These are phyloP conservation scores for Stramonita haemastoma DNA, from an alignment of 2,888 invertebrate species.

Conservation along the genomic window DNA sequence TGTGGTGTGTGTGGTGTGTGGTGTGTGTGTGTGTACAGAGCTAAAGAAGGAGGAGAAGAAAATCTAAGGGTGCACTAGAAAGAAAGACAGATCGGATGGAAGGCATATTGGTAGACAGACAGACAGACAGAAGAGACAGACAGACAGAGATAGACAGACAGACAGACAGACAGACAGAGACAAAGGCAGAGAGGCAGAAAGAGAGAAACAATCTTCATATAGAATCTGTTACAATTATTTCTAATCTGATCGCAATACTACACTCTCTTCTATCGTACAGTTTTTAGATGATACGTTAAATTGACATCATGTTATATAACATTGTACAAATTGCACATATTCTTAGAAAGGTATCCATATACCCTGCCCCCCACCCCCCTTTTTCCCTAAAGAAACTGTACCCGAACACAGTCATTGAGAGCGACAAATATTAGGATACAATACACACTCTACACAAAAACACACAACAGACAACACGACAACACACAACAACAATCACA, in stretches of 20 bases:
- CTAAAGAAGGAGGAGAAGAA: background rate
- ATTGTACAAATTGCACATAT: background rate
- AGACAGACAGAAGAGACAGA: background rate
- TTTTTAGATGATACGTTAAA: no score
- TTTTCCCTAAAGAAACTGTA: no score
- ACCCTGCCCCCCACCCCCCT: no score
- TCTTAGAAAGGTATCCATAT: background rate
- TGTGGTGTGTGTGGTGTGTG: no score
- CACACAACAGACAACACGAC: no score
- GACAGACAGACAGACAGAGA: constrained; percentile 14
- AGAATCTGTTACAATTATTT: no score
- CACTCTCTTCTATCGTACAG: no score
- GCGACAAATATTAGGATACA: background rate
- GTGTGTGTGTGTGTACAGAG: background rate
- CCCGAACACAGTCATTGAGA: no score
- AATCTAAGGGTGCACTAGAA: background rate
- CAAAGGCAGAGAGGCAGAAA: background rate
- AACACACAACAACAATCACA: no score
- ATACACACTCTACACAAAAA: background rate
- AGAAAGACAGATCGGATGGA: background rate
- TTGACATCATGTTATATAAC: background rate
- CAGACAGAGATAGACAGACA: constrained; percentile 27
- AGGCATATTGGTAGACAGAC: background rate
- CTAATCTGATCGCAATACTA: background rate
- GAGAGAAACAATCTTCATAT: background rate